A percentile compares a stretch with the other conserved stretches of the same genome.
phyloP scores from a whole-genome alignment of 2,113 vertebrate genomes.

The Carlito syrichta region DNA sequence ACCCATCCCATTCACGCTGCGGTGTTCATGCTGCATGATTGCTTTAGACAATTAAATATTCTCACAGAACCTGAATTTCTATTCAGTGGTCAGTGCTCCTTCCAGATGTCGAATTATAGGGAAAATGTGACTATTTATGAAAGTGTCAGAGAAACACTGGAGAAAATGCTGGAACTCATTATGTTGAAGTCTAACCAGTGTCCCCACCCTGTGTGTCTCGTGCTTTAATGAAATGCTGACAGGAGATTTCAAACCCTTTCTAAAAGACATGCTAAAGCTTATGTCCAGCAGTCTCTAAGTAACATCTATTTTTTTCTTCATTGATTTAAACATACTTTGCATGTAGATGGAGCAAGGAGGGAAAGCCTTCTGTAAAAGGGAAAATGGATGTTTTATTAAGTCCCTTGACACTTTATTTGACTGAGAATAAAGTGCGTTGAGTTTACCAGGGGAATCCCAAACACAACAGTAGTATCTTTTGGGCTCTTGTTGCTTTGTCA shows the following conservation, averaged over 20 bases:
- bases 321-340: slow-evolving; percentile 29
- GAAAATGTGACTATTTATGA: background rate
- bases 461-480: background rate
- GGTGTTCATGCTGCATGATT: background rate
- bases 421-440: background rate
- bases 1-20: background rate
- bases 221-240: background rate
- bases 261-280: background rate
- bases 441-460: background rate
- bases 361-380: background rate
- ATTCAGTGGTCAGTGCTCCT: slow-evolving; percentile 45
- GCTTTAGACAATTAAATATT: background rate
- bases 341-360: background rate
- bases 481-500: background rate
- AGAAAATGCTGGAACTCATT: slow-evolving; percentile 18
- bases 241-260: background rate
- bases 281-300: slow-evolving; percentile 38
- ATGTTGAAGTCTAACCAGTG: slow-evolving; percentile 12
- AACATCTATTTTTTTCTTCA: slow-evolving; percentile 18
- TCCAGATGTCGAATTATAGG: slow-evolving; percentile 30
- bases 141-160: background rate
- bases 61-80: background rate
- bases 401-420: slow-evolving; percentile 28
- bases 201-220: background rate
- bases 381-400: slow-evolving; percentile 25